Percentiles rank a stretch among this genome's conserved stretches.
phyloP scores from a whole-genome alignment of 2,113 vertebrate species.

The mouse (Mus musculus) region DNA sequence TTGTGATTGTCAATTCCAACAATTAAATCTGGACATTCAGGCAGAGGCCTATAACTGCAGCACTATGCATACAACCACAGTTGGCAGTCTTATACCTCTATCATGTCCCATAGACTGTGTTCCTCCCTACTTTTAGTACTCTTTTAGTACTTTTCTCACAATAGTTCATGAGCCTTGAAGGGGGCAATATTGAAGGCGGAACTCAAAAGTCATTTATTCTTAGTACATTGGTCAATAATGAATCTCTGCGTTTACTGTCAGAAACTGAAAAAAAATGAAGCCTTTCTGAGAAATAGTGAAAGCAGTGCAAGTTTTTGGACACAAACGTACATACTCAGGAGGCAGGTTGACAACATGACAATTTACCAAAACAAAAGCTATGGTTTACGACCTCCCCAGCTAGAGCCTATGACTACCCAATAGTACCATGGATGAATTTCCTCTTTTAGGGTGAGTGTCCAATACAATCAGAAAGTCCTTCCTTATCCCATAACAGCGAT shows the following conservation, averaged over 20 bases:
- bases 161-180: background rate
- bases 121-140: background rate
- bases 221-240: background rate
- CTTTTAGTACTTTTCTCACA: background rate
- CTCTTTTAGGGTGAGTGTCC: background rate
- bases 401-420: background rate
- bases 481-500: background rate
- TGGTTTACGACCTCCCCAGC: background rate
- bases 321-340: background rate
- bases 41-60: too few species aligned
- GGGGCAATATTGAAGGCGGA: background rate
- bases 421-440: background rate
- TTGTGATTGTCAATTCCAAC: background rate
- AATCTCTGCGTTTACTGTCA: background rate
- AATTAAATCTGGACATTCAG: background rate
- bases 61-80: background rate
- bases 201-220: background rate
- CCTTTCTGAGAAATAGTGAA: background rate
- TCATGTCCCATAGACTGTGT: background rate
- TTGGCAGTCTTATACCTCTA: too few species aligned
- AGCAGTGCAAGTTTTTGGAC: too few species aligned
- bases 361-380: background rate
- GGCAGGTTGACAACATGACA: background rate
- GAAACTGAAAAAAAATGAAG: background rate
- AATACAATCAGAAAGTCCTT: background rate